Evolutionary conservation across 2,888 invertebrate species (phyloP), one percentile per base, ranked within the genome.

Genomic region (Tillus elongatus): DNA sequence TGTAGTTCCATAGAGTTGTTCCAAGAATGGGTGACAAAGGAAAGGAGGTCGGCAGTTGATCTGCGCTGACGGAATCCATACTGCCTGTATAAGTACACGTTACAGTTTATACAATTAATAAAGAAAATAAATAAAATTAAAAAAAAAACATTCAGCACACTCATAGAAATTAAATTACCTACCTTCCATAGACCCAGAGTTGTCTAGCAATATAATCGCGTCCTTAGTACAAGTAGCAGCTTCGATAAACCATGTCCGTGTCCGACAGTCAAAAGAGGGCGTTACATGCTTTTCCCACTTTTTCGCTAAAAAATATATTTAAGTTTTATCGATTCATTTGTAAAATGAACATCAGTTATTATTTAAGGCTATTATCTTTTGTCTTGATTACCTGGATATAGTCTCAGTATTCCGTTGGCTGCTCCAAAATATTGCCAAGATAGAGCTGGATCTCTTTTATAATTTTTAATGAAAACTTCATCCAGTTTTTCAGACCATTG

Each of bases 391-490:
- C 63, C 63, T 35, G 98, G 98, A 69, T 82, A 98, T 58, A 89
- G 87, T 4, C 98, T 71, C 52, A 98, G 73, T 54, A 97, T 84
- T 9, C 98, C 98, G 2, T 85, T 80, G 15, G 88, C 79, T 49
- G 92, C 92, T 15, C 97, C 95, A 63, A 97, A 98, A 66, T 95
- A 96, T 67, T 98, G 98, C 92, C 96, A 98, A 1, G 84, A 83
- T 19, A 95, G 65, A 0, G 90, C 87, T 1, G 92, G 91, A 69
- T 95, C 91, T 0, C 82, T 77, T 45, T 82, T 74, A 58, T 87
- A 88, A 64, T 97, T 97, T 56, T 82, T 77, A 36, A 69, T 70
- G 63, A 96, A 97, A 4, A 82, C 77, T 15, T 80, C 73, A 54
- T 95, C 88, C 35, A 98, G 71, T 11, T 70, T 73, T 60, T 86